These are phyloP conservation scores for Synanthedon andrenaeformis DNA, from an alignment of 2,888 invertebrate species.

Conservation along the genomic window DNA sequence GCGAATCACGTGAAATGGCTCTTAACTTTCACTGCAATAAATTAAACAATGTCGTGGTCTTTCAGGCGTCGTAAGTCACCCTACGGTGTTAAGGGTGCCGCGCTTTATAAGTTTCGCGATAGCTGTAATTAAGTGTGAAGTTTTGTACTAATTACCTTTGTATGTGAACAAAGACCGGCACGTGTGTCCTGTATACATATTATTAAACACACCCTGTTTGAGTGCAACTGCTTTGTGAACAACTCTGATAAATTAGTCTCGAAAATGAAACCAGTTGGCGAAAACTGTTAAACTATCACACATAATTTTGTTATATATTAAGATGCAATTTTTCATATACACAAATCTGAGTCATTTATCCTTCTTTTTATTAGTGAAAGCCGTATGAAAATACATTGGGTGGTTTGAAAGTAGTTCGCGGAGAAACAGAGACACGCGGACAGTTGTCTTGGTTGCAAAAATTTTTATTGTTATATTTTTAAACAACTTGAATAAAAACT, in stretches of 20 bases:
- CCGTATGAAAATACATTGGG: no score
- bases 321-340: no score
- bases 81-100: constrained; percentile 12
- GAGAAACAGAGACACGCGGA: no score
- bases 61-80: neutral
- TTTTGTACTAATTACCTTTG: constrained; percentile 31
- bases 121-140: constrained; percentile 41
- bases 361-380: no score
- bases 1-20: no score
- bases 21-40: no score
- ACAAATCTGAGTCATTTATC: no score
- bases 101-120: constrained; percentile 28
- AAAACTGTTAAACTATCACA: constrained; percentile 9
- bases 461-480: no score
- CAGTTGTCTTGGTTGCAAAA: no score
- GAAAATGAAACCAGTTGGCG: constrained; percentile 6
- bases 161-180: constrained; percentile 24
- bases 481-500: no score
- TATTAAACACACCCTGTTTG: constrained; percentile 21
- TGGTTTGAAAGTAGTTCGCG: no score
- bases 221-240: constrained; percentile 19
- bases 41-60: neutral
- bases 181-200: constrained; percentile 13
- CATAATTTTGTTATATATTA: no score
- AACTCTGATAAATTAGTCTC: neutral